Evolutionary conservation across 2,797 vertebrate species (phyloP), one percentile per base, ranked within the genome.

Genomic region (Pseudochaenichthys georgianus): DNA sequence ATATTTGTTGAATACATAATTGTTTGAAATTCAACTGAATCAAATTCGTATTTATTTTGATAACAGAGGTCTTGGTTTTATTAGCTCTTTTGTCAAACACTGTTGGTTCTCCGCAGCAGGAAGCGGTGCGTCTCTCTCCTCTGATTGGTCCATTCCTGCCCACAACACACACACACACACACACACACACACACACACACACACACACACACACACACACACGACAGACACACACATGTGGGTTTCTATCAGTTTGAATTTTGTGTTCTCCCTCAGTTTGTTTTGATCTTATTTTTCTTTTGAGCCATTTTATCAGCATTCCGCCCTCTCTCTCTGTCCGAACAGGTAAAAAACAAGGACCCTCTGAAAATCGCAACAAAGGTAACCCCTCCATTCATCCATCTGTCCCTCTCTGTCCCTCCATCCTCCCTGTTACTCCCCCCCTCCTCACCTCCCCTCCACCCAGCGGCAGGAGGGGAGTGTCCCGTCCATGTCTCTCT

Each of bases 291-390:
- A 71, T 92, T 92, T 90, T 94, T 92, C 91, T 87, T 90, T 94
- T 93, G 91, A 94, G 91, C 93, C 95, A 96, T 96, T 93, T 96
- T 96, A 95, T 96, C 94, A 96, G 95, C 94, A 94, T 94, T 96
- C 95, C 95, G 93, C 94, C 94, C 97, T 98, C 96, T 95, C 97
- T 96, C 95, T 98, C 96, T 97, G 96, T 98, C 95, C 95, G 95
- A 98, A 99, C 97, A 99, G 98, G 98, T 98, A 99, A 99, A 99
- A 99, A 99, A 98, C 96, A 97, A 95, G 98, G 96, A 97, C 95
- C 96, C 96, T 95, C 97, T 19, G 98, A 99, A 98, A 99, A 99
- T 96, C 98, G 98, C 97, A 99, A 99, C 96, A 99, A 99, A 99
- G 98, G 98, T 99, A 99, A 99, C 96, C 96, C 95, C 95, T 90